Evolutionary conservation across 2,113 vertebrate genomes (phyloP), one percentile per base, ranked within the genome.

Genomic region (Lycaon pictus): DNA sequence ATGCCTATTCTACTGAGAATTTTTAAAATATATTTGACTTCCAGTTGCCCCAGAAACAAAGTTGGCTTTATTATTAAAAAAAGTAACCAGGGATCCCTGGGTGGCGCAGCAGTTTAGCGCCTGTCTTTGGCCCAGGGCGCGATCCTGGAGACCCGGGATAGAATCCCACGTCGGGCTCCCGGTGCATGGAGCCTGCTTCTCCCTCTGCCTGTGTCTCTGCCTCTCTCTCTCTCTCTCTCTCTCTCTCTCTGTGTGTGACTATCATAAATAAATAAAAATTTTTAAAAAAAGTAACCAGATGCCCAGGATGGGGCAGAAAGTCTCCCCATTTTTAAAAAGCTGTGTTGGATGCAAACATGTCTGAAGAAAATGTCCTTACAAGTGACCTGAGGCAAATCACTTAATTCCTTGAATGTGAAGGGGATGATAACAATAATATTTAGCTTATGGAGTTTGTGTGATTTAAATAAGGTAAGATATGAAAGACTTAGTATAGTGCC

Each of bases 1-100:
- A 93, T 94, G 51, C 35, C 48, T 92, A 19, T 51, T 88, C 92
- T 58, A 55, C 0, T 32, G 71, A 95, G 84, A 92, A 65, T 25
- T 62, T 96, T 97, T 71, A 93, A 95, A 96, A 92, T 71, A 76
- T 20, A 48, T 55, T 90, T 87, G 51, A 87, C 53, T 90, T 96
- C 74, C 43, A 86, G 3, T 83, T 83, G 29, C 12, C 88, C 27
- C 6, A 19, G 22, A 93, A 90, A 92, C 63, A 83, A 96, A 85
- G 72, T 87, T 56, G 20, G 29, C n/a, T 93, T 25, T 93, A 6
- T 92, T 96, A 56, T 22, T 4, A 7, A 43, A 43, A 43, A 43
- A 43, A 7, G 43, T 7, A 43, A 43, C 43, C 6, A 43, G 43
- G 43, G 43, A 43, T 43, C 43, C 43, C 43, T 43, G 43, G 43